Evolutionary conservation across 2,797 vertebrate species (phyloP).

Genomic region (Pampus argenteus): DNA sequence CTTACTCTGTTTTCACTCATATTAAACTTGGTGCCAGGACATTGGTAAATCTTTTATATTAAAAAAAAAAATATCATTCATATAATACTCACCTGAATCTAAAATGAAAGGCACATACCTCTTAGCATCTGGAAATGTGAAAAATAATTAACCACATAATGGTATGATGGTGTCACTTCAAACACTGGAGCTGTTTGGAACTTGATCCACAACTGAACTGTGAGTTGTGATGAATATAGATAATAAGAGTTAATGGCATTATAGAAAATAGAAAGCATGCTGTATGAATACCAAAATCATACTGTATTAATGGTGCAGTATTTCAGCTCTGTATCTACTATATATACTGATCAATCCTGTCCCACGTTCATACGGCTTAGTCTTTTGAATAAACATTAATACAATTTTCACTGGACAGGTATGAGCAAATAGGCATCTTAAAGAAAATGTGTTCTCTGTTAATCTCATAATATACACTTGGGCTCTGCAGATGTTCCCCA

Average conservation of each 20-base stretch:
- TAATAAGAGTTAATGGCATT: background rate
- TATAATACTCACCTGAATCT: background rate
- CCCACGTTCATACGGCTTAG: background rate
- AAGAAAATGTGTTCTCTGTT: background rate
- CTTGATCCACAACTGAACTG: background rate
- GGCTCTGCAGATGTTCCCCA: constrained; percentile 1
- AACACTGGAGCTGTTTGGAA: background rate
- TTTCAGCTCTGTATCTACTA: background rate
- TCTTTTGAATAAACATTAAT: background rate
- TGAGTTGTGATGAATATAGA: background rate
- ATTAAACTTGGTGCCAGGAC: constrained; percentile 17
- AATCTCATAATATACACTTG: background rate
- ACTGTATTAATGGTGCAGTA: background rate
- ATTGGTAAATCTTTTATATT: constrained; percentile 12
- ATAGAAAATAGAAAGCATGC: background rate
- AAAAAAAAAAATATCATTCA: background rate
- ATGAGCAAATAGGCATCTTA: constrained; percentile 10
- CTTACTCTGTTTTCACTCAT: background rate
- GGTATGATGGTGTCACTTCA: background rate
- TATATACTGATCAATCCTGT: background rate
- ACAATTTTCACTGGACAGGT: background rate
- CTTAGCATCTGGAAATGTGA: background rate
- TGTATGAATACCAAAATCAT: background rate
- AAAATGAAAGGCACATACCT: background rate
- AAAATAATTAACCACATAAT: background rate